Base-by-base conservation (phyloP, 2,797 vertebrate genomes). In the Notamacropus eugenii region DNA sequence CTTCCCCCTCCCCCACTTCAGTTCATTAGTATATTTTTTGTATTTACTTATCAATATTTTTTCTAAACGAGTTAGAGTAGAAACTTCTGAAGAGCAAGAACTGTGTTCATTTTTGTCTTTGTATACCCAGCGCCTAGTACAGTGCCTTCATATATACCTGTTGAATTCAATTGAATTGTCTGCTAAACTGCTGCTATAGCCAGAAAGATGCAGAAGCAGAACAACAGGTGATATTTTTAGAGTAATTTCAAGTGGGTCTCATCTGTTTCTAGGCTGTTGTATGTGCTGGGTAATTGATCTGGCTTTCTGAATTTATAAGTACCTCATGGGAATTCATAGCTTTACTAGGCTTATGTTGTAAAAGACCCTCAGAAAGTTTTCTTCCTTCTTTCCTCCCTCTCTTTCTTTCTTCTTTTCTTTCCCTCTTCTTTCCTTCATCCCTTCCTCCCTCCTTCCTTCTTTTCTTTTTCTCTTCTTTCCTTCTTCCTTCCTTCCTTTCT, bases 131-230 rank as follows among this genome's bases (percentile, higher is more conserved):
- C 22, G 5, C 16, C n/a, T 74, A 74, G 34, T 22, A 74, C n/a
- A 74, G 62, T 74, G 16, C 16, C 34, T 62, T 67, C 16, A 19
- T 67, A 67, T 6, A 40, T 74, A 12, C 62, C 40, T 40, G 19
- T 22, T 46, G n/a, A 82, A 29, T 46, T 82, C 9, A 24, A 40
- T 82, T 46, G 11, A 82, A n/a, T 74, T 74, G 62, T 27, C 28
- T 93, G 95, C 94, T 93, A 90, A 96, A 94, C 91, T 82, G 91
- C 13, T 96, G 82, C 91, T 46, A n/a, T 94, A 94, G 90, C 82
- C 93, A 55, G 55, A 24, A 27, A 46, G 67, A 27, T 11, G 58
- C 91, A 82, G 91, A 94, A 55, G 52, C 29, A 0, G 40, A 56
- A 93, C 34, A 91, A 91, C 59, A 16, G 0, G 1, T 40, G 46